phyloP scores from a whole-genome alignment of 2,797 vertebrate species.

The Rhinophrynus dorsalis region DNA sequence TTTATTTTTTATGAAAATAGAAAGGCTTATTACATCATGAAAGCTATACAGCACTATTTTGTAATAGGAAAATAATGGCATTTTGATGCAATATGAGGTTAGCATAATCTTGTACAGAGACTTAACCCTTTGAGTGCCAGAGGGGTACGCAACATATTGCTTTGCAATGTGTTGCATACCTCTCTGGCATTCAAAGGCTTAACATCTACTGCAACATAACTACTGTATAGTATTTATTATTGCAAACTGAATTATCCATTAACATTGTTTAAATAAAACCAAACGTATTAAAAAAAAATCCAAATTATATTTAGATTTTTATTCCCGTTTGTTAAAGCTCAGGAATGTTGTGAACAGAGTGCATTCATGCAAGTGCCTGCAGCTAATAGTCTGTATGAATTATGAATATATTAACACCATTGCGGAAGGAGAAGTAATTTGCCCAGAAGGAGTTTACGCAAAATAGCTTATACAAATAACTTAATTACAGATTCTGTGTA shows the following conservation, averaged over 20 bases:
- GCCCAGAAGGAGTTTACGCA: constrained; percentile 31
- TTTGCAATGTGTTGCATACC: too few relatives aligned
- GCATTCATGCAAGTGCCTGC: constrained; percentile 20
- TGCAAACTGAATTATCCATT: neutral
- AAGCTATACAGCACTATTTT: too few relatives aligned
- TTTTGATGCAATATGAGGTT: too few relatives aligned
- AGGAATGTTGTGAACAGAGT: constrained; percentile 22
- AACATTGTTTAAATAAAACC: neutral
- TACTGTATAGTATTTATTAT: too few relatives aligned
- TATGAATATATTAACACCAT: constrained; percentile 36
- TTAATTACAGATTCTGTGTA: constrained; percentile 19
- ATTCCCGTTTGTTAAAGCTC: neutral
- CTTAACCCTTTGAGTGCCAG: too few relatives aligned
- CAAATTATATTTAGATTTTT: constrained; percentile 3
- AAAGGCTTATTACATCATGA: too few relatives aligned
- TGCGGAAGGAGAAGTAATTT: constrained; percentile 33
- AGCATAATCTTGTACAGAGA: too few relatives aligned
- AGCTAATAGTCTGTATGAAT: constrained; percentile 22
- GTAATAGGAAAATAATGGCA: too few relatives aligned
- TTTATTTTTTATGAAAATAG: too few relatives aligned
- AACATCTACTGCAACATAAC: too few relatives aligned
- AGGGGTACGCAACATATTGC: too few relatives aligned
- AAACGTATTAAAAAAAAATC: constrained; percentile 16
- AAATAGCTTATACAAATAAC: constrained; percentile 38
- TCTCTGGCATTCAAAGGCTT: too few relatives aligned